Evolutionary conservation across 2,113 vertebrate genomes (phyloP), one percentile per base, ranked within the genome.

Genomic region (Antigone vipio): DNA sequence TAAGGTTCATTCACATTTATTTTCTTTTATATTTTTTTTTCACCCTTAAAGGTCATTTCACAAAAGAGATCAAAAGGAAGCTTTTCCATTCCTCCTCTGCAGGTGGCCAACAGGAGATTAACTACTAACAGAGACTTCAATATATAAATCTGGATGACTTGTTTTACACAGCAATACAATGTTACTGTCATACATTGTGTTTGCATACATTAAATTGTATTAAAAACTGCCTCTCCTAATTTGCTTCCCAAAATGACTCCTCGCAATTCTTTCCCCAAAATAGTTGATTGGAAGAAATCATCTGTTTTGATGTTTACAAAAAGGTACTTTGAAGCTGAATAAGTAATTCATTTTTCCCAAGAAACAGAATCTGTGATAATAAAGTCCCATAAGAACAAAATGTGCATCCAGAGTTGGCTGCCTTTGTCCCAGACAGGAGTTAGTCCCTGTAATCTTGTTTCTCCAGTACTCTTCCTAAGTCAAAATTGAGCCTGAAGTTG

Each of bases 1-100:
- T 97, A 98, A 98, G 95, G 95, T 97, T 98, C 97, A 97, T 98
- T 98, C 97, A 97, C 98, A 97, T 98, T 97, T 98, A 97, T 97
- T 97, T 97, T 96, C 96, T 92, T 97, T 96, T 95, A 74, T 97
- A 68, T 97, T 97, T 97, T 97, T 97, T 97, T 97, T 98, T 97
- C 97, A 97, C 96, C 97, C 97, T 98, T 95, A 97, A 98, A 98
- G 97, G 97, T 98, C 98, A 97, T 97, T 98, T 97, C 96, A 98
- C 96, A 98, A 98, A 98, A 98, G 97, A 98, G 96, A 98, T 98
- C 97, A 98, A 98, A 98, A 98, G 94, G 73, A 96, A 95, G 95
- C 92, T 97, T 98, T 95, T 98, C 97, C 97, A 95, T 97, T 95
- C 96, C 97, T 97, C 95, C 98, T 97, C 98, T 89, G 97, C 97